Evolutionary conservation across 1,140 invertebrate species (phyloP).

Genomic region (Drosophila repletoides): DNA sequence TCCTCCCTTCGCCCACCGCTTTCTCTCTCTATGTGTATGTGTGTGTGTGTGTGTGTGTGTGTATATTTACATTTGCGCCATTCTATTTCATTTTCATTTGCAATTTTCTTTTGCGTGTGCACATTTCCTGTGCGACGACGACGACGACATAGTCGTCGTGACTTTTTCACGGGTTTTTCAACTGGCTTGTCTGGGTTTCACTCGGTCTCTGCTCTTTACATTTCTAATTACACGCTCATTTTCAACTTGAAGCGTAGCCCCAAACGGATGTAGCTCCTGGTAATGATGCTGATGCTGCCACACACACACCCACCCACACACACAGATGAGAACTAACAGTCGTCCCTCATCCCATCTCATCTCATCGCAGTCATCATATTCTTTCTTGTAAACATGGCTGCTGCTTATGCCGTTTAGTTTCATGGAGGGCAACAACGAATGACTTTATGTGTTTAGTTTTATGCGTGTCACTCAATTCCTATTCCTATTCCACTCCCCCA

Average conservation of each 20-base stretch:
- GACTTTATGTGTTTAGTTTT: conserved; percentile 47
- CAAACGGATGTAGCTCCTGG: conserved; percentile 43
- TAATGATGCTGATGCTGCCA: conserved; percentile 23
- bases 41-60: conserved; percentile 25
- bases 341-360: neutral
- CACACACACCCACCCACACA: neutral
- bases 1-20: neutral
- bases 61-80: conserved; percentile 59
- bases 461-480: conserved; percentile 37
- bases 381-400: conserved; percentile 32
- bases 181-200: neutral
- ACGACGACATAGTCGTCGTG: too few relatives aligned
- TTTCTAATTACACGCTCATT: conserved; percentile 71
- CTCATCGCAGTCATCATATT: conserved; percentile 10
- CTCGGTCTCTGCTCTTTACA: conserved; percentile 49
- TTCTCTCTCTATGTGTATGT: neutral
- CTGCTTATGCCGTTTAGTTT: conserved; percentile 42
- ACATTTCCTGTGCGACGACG: conserved; percentile 59
- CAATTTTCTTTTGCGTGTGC: conserved; percentile 60
- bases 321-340: neutral
- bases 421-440: conserved; percentile 11
- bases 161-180: conserved; percentile 44
- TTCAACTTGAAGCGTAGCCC: conserved; percentile 53
- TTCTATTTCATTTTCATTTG: conserved; percentile 70
- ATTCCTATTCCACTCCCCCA: neutral